phyloP scores from a whole-genome alignment of 1,140 invertebrate genomes.

The Andricus grossulariae region DNA sequence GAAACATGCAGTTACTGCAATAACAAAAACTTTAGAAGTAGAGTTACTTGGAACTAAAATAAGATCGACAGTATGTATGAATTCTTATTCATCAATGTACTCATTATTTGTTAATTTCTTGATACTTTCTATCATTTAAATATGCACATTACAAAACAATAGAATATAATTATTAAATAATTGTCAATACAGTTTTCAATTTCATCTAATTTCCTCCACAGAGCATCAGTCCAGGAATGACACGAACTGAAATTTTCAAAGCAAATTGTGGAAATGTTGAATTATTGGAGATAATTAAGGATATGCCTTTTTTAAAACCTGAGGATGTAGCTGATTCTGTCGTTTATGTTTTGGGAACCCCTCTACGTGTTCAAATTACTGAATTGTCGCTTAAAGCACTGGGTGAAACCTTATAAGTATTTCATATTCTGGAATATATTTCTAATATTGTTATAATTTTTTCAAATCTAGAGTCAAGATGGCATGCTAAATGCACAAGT shows the following conservation, averaged over 20 bases:
- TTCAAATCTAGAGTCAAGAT: too few relatives aligned
- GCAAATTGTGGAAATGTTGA: constrained; percentile 30
- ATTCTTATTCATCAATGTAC: background rate
- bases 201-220: constrained; percentile 16
- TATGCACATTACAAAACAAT: background rate
- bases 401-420: constrained; percentile 56
- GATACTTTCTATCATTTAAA: background rate
- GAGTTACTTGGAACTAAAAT: constrained; percentile 78
- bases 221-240: constrained; percentile 60
- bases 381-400: constrained; percentile 70
- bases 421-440: too few relatives aligned
- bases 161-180: background rate
- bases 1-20: constrained; percentile 79
- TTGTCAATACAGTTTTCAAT: background rate
- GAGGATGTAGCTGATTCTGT: constrained; percentile 65
- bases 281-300: constrained; percentile 1
- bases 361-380: constrained; percentile 68
- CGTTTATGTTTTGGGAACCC: constrained; percentile 64
- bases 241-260: constrained; percentile 57
- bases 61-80: constrained; percentile 75
- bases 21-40: constrained; percentile 78
- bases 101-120: background rate
- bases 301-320: constrained; percentile 54
- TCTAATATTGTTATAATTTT: too few relatives aligned
- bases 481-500: too few relatives aligned